Evolutionary conservation across 2,888 invertebrate species (phyloP), one percentile per base, ranked within the genome.

Genomic region (Caenorhabditis wallacei): DNA sequence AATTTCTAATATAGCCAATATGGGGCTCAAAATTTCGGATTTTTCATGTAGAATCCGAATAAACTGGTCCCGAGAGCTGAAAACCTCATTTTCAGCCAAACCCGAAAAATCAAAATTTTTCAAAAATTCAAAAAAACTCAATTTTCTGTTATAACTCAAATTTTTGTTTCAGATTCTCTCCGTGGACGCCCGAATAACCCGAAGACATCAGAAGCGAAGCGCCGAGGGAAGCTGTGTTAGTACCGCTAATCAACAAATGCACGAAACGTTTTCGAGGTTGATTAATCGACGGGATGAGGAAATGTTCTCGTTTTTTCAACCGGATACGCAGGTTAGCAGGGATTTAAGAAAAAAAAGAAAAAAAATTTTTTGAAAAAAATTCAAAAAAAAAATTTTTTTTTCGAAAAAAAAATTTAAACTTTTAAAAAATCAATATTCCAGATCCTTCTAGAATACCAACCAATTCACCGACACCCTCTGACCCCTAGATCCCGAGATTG

Each of bases 361-460:
- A 57, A 30, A 57, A 18, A 4, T 16, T 10, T 22, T 35, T 35
- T 30, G 2, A 13, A 35, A 40, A 40, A 26, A n/a, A 26, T 24
- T 18, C n/a, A 30, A 30, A 57, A 24, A 22, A 53, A 26, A 20
- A n/a, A n/a, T n/a, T n/a, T 56, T 57, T 59, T 59, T 53, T 18
- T 13, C 3, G 11, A 40, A 40, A 40, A 40, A 8, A 37, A 4
- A 59, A 37, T 35, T 35, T 56, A 24, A 56, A 24, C 20, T 61
- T 30, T 10, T 22, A 18, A 30, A 30, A 30, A 5, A 5, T 30
- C 8, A 30, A 30, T 18, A 13, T 40, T 40, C 11, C 46, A 80
- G 74, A 69, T 80, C 22, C 69, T 80, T 5, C 74, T 75, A 11
- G 80, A 80, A 57, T 63, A 75, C 51, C 80, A 75, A 56, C 80